Evolutionary conservation across 2,888 invertebrate genomes (phyloP).

Genomic region (Punctoribates punctum): DNA sequence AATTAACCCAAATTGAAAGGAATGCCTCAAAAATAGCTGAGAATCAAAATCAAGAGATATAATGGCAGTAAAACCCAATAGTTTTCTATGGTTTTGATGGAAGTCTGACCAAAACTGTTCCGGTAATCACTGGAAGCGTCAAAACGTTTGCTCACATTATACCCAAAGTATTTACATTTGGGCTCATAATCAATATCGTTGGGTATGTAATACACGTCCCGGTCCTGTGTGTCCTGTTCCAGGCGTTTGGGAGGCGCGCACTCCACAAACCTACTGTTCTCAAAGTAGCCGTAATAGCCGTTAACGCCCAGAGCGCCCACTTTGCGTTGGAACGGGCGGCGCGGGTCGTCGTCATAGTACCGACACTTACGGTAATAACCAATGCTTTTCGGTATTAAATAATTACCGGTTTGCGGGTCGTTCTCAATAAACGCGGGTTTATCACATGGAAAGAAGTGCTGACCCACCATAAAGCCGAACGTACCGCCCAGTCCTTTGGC

Average conservation of each 20-base stretch:
- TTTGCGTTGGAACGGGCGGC: background rate
- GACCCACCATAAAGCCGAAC: background rate
- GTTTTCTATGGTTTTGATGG: background rate
- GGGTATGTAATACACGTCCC: background rate
- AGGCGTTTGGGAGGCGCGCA: background rate
- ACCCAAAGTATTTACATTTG: constrained; percentile 2
- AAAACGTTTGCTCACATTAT: constrained; percentile 12
- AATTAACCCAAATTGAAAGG: no score
- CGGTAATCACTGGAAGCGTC: background rate
- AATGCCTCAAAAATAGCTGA: no score
- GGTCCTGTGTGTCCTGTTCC: background rate
- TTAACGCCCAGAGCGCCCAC: background rate
- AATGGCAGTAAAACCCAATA: background rate
- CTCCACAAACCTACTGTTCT: background rate
- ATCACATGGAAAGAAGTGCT: constrained; percentile 13
- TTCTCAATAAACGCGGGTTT: background rate
- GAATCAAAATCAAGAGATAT: no score
- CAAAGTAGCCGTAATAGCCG: constrained; percentile 13
- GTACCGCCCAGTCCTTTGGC: background rate
- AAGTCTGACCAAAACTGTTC: background rate
- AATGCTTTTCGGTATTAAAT: background rate
- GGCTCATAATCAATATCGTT: background rate
- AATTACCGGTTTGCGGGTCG: background rate
- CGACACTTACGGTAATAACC: background rate
- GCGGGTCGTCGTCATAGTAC: constrained; percentile 21